Evolutionary conservation across 2,888 invertebrate species (phyloP).

Genomic region (Clistopyga incitator): DNA sequence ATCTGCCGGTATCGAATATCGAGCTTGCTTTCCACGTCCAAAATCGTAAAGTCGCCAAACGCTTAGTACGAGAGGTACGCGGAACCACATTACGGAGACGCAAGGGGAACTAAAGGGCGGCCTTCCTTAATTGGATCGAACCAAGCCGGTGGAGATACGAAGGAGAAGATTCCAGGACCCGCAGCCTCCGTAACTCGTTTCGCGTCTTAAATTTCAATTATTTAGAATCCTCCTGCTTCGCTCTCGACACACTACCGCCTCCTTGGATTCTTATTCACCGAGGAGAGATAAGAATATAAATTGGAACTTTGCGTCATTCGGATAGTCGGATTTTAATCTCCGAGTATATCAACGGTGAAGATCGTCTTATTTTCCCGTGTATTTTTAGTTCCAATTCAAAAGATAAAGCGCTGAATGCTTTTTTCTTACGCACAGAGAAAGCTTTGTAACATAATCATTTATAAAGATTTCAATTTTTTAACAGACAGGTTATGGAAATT

Average conservation of each 20-base stretch:
- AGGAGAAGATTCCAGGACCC: slow-evolving; percentile 61
- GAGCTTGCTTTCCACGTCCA: slow-evolving; percentile 31
- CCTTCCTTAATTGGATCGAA: slow-evolving; percentile 78
- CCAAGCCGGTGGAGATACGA: slow-evolving; percentile 71
- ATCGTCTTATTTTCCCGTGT: neutral
- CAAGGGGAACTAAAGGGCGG: slow-evolving; percentile 30
- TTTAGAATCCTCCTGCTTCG: slow-evolving; percentile 64
- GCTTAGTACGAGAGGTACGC: slow-evolving; percentile 1
- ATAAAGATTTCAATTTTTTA: too few species aligned
- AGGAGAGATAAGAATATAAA: slow-evolving; percentile 20
- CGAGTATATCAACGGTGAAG: neutral
- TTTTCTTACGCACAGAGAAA: neutral
- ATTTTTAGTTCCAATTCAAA: neutral
- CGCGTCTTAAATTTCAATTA: slow-evolving; percentile 79
- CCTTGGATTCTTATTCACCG: slow-evolving; percentile 6
- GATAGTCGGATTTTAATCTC: slow-evolving; percentile 16
- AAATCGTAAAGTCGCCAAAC: slow-evolving; percentile 32
- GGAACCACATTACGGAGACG: neutral
- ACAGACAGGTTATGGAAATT: too few species aligned
- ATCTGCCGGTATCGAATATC: slow-evolving; percentile 38
- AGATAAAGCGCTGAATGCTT: neutral
- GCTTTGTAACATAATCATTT: too few species aligned
- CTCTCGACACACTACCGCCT: slow-evolving; percentile 13
- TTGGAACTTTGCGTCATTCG: slow-evolving; percentile 5
- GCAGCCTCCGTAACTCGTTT: slow-evolving; percentile 67